Evolutionary conservation across 2,797 vertebrate species (phyloP).

Genomic region (Alcedo quadribrachys): DNA sequence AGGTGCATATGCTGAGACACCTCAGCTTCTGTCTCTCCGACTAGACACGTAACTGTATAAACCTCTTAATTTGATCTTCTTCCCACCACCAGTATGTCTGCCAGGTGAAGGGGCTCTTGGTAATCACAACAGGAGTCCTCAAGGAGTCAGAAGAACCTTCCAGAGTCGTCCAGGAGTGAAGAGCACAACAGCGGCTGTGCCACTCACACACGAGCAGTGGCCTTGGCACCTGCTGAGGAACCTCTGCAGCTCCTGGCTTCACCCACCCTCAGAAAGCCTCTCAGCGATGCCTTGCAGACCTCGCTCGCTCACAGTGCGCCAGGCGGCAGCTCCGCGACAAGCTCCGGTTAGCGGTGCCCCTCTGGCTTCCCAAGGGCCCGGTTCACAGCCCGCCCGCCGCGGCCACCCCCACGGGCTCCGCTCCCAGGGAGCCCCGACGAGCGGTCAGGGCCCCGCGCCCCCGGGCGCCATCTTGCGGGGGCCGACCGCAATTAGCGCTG

Average conservation of each 20-base stretch:
- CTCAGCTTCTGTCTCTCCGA: not conserved
- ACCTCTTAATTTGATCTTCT: not conserved
- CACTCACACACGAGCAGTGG: no score
- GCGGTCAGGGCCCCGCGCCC: no score
- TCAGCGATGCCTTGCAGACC: not conserved
- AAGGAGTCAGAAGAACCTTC: not conserved
- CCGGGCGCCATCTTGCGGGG: not conserved
- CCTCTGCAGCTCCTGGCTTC: not conserved
- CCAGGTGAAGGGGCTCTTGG: not conserved
- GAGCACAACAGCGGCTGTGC: rapidly evolving
- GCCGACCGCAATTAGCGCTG: not conserved
- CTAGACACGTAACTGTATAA: not conserved
- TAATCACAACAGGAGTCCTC: not conserved
- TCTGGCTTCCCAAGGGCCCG: no score
- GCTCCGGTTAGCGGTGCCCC: no score
- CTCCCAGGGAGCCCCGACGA: no score
- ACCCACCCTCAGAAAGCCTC: not conserved
- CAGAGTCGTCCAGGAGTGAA: not conserved
- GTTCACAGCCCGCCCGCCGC: no score
- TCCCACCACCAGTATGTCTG: not conserved
- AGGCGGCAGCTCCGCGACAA: no score
- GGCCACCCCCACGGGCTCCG: no score
- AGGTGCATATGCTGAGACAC: not conserved
- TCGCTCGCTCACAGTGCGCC: not conserved
- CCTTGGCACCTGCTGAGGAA: no score